These are phyloP conservation scores for Napeogenes sylphis DNA, from an alignment of 2,888 invertebrate species.

Conservation along the genomic window DNA sequence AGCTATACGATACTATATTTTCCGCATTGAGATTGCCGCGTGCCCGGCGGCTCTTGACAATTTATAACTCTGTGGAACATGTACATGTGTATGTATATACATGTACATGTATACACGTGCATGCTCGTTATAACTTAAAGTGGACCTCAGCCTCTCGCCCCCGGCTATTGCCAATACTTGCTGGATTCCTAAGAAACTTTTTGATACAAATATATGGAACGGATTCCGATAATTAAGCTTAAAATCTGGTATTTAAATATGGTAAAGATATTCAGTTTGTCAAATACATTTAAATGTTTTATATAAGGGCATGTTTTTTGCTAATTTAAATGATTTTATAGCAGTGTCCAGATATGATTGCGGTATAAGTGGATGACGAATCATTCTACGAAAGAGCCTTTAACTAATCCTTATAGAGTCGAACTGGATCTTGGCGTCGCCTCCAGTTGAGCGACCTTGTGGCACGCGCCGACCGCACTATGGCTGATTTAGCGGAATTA, in stretches of 20 bases:
- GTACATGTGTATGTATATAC: too few relatives aligned
- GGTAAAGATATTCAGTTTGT: constrained; percentile 48
- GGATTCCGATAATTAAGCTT: constrained; percentile 27
- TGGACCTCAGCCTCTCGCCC: constrained; percentile 55
- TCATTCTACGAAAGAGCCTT: too few relatives aligned
- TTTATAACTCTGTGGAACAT: constrained; percentile 66
- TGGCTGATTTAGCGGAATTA: constrained; percentile 61
- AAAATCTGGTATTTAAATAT: constrained; percentile 28
- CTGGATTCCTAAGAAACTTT: neutral
- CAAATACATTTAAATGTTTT: constrained; percentile 58
- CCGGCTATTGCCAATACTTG: constrained; percentile 46
- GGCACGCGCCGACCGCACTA: constrained; percentile 68
- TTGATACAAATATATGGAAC: constrained; percentile 25
- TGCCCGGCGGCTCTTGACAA: constrained; percentile 72
- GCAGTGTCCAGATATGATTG: constrained; percentile 49
- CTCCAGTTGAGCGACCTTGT: constrained; percentile 68
- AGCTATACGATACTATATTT: constrained; percentile 51
- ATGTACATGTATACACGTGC: constrained; percentile 52
- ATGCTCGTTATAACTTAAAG: constrained; percentile 68
- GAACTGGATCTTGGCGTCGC: constrained; percentile 23
- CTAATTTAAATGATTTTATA: constrained; percentile 64
- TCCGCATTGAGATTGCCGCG: constrained; percentile 75
- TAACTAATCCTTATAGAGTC: too few relatives aligned
- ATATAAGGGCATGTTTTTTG: constrained; percentile 51
- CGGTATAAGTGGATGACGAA: constrained; percentile 47